Evolutionary conservation across 2,797 vertebrate species (phyloP).

Genomic region (Gastrophryne carolinensis): DNA sequence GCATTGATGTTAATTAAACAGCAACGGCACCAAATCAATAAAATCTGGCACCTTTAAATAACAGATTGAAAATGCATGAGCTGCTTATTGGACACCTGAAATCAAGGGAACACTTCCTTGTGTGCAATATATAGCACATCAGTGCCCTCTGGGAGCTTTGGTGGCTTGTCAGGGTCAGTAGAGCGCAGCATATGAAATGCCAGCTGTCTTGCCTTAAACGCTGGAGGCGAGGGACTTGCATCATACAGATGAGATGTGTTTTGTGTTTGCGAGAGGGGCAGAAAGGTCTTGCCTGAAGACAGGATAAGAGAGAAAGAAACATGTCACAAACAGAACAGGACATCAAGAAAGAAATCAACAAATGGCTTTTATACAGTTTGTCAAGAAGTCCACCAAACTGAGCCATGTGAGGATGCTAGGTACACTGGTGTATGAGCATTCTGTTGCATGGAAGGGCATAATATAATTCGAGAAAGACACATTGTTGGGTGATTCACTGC

Average conservation of each 20-base stretch:
- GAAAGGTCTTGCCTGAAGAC: conserved; percentile 36
- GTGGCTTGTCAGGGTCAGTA: conserved; percentile 47
- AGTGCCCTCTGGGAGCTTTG: conserved; percentile 28
- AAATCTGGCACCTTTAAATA: not conserved
- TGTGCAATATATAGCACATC: conserved; percentile 40
- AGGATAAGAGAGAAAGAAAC: conserved; percentile 39
- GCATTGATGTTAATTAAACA: not conserved
- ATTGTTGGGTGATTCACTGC: too few species aligned
- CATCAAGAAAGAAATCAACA: conserved; percentile 29
- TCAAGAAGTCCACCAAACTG: conserved; percentile 6
- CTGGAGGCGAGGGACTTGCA: conserved; percentile 47
- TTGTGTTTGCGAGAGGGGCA: conserved; percentile 36
- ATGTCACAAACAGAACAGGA: conserved; percentile 29
- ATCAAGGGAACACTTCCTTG: conserved; percentile 38
- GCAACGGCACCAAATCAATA: not conserved
- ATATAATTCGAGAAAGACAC: not conserved
- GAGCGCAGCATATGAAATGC: conserved; percentile 49
- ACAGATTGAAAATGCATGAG: conserved; percentile 22
- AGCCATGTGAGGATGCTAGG: not conserved
- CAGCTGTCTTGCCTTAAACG: conserved; percentile 47
- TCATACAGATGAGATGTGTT: conserved; percentile 42
- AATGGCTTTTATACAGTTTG: conserved; percentile 20
- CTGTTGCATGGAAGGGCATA: not conserved
- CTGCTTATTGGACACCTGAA: conserved; percentile 44
- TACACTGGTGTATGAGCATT: not conserved